Percentiles rank a stretch among this genome's conserved stretches.
Evolutionary conservation across 1,140 invertebrate genomes (phyloP).

Genomic region (Diuraphis noxia): DNA sequence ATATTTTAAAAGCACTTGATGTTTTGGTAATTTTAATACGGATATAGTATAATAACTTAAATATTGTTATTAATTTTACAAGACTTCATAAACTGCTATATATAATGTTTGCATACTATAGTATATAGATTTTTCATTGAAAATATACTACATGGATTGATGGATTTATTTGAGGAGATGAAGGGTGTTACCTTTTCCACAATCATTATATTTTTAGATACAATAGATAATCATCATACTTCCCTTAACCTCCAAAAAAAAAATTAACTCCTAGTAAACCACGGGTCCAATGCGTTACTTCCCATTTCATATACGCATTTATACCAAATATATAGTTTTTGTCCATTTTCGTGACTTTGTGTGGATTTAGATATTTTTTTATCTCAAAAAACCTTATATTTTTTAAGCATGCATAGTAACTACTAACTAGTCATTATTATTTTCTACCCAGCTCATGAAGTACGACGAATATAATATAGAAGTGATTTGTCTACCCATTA

Average conservation of each 20-base stretch:
- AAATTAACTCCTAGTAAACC: background rate
- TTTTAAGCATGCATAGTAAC: background rate
- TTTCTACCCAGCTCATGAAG: background rate
- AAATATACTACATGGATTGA: background rate
- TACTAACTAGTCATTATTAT: background rate
- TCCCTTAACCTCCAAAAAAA: rapidly evolving
- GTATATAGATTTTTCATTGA: background rate
- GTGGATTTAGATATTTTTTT: background rate
- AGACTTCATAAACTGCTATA: background rate
- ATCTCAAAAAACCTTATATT: background rate
- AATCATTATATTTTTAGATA: background rate
- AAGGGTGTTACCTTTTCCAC: background rate
- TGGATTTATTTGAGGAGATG: background rate
- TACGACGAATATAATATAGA: background rate
- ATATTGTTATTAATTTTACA: background rate
- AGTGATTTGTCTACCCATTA: background rate
- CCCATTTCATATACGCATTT: background rate
- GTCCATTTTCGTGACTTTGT: background rate
- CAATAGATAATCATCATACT: background rate
- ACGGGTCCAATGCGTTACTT: too few relatives aligned
- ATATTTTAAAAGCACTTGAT: background rate
- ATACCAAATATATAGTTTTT: background rate
- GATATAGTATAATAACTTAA: background rate
- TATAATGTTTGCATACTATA: background rate
- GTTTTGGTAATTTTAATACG: background rate